Evolutionary conservation across 2,888 invertebrate genomes (phyloP), one percentile per base, ranked within the genome.

Genomic region (Limnephilus marmoratus): DNA sequence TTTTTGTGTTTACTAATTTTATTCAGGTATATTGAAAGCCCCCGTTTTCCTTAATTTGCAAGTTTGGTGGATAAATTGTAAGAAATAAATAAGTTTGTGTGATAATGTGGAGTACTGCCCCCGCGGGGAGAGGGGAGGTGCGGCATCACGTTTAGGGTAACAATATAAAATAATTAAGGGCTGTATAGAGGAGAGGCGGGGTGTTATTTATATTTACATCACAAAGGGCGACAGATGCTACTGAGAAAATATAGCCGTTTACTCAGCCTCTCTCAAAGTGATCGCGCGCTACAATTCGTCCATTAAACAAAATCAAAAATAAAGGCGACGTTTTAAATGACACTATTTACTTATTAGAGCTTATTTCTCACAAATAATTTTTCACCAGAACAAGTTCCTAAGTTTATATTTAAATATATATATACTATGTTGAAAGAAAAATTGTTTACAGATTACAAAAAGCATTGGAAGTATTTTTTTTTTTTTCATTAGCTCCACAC

Each of bases 101-200:
- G 81, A 90, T 93, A 93, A 90, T 91, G 31, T 92, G 81, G 80
- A 89, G 90, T 90, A 90, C 41, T 45, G 83, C 86, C 87, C 31
- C 87, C 34, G 85, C 31, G 80, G 37, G 41, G 41, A 9, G 41
- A 4, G 9, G 68, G 90, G 37, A n/a, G 81, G 81, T 45, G 90
- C 29, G 90, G 91, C n/a, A 80, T 81, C 89, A 87, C 90, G 89
- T 93, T 93, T 93, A 92, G 85, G 92, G 91, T 92, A 93, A 93
- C 93, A 93, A 93, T 93, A 93, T 93, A 93, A 93, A 93, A 93
- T 93, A 93, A 93, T 93, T 93, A 93, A 93, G 93, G 93, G 91
- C 91, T 91, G 92, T 81, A 18, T 81, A 41, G 81, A 49, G 49
- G 91, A 37, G 86, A 81, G 68, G 29, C 80, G 68, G 92, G 82